Percentiles rank a stretch among this genome's conserved stretches.
These are phyloP conservation scores for Zaprionus davidi DNA, from an alignment of 1,140 invertebrate genomes.

Conservation along the genomic window DNA sequence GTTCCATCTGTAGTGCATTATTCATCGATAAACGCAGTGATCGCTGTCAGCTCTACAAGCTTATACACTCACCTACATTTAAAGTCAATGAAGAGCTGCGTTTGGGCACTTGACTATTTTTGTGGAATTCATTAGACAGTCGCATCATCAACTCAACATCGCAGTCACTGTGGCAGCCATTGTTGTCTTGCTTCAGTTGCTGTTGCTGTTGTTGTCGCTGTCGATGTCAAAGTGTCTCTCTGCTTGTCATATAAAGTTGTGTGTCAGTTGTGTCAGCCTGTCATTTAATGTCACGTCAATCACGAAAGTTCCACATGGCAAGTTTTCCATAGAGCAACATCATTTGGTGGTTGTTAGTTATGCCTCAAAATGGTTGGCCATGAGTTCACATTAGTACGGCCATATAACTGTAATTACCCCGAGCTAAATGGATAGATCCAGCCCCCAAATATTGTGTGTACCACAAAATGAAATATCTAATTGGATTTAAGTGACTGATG, in stretches of 20 bases:
- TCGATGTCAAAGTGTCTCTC: constrained; percentile 43
- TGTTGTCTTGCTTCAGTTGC: constrained; percentile 1
- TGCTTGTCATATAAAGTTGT: constrained; percentile 52
- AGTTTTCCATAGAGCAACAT: constrained; percentile 44
- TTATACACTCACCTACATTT: neutral
- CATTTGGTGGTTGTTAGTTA: constrained; percentile 46
- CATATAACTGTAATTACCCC: neutral
- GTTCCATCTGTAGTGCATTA: no score
- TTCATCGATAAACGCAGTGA: neutral
- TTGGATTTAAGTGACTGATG: constrained; percentile 15
- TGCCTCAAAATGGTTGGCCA: constrained; percentile 23
- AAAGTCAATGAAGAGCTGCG: neutral
- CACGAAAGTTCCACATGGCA: constrained; percentile 55
- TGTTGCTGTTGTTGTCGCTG: constrained; percentile 16
- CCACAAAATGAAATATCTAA: constrained; percentile 8
- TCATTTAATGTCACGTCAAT: constrained; percentile 78
- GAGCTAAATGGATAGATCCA: constrained; percentile 7
- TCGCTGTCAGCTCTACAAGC: neutral
- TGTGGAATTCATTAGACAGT: constrained; percentile 51
- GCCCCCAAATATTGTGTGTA: neutral
- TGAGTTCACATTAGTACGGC: neutral
- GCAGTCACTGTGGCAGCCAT: constrained; percentile 4
- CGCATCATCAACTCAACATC: constrained; percentile 38
- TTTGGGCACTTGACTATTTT: constrained; percentile 27
- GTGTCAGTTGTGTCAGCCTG: constrained; percentile 49